Percentiles rank a stretch among this genome's conserved stretches.
phyloP scores from a whole-genome alignment of 2,888 invertebrate species.

The Habroteleia sp. region DNA sequence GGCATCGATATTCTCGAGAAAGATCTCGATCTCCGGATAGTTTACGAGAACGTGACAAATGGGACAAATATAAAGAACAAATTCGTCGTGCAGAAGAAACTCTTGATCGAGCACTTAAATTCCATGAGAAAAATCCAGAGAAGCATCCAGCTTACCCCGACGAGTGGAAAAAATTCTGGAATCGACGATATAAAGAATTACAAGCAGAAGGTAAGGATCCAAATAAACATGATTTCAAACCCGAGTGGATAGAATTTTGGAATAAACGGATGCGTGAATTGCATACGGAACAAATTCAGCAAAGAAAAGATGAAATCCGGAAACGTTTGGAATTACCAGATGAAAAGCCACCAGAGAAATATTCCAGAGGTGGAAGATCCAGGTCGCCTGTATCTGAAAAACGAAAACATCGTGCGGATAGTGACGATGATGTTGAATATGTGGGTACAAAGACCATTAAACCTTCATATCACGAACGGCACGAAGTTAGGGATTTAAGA shows the following conservation, averaged over 20 bases:
- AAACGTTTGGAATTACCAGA: conserved; percentile 83
- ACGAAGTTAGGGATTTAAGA: conserved; percentile 63
- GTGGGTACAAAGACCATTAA: conserved; percentile 74
- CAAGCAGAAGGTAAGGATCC: conserved; percentile 89
- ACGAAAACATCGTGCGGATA: conserved; percentile 70
- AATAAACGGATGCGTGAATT: conserved; percentile 90
- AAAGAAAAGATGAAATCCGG: conserved; percentile 86
- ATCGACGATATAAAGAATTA: conserved; percentile 89
- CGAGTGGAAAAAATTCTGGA: conserved; percentile 96
- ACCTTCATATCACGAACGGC: conserved; percentile 73
- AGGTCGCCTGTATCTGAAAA: conserved; percentile 56
- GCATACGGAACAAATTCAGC: conserved; percentile 86
- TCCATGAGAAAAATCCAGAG: conserved; percentile 92
- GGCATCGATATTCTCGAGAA: conserved; percentile 78
- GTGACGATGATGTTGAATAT: conserved; percentile 79
- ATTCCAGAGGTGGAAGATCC: conserved; percentile 66
- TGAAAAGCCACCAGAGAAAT: conserved; percentile 76
- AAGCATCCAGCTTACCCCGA: conserved; percentile 93
- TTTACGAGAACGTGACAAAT: conserved; percentile 82
- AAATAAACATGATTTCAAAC: conserved; percentile 91
- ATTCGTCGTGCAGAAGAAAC: conserved; percentile 82
- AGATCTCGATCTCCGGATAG: conserved; percentile 72
- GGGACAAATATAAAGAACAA: conserved; percentile 82
- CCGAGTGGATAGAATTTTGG: conserved; percentile 94
- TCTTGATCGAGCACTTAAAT: conserved; percentile 85